Base-by-base conservation (phyloP, 2,113 vertebrate species). In the Genyomyrus donnyi region DNA sequence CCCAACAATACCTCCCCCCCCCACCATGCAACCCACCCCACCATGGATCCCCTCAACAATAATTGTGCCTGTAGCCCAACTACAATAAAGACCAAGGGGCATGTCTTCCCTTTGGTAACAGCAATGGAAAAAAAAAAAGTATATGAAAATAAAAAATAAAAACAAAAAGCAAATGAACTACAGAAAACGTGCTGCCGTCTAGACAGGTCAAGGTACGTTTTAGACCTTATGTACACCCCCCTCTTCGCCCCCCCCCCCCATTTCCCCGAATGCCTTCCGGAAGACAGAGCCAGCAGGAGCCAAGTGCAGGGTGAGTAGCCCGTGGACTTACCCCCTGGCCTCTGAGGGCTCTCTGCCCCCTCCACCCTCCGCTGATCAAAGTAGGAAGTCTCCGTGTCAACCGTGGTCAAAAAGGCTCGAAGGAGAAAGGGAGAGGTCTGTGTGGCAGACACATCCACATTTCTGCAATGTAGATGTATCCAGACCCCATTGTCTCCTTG, bases 321-420 rank as follows among this genome's bases (percentile, higher is more conserved):
- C 93, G 91, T 53, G 50, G 94, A 95, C 93, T 94, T 95, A 95
- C 96, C 94, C 95, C 92, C 92, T 93, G 95, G 94, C 89, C 95
- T 95, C 93, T 92, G 93, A 93, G 91, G 66, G 90, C 93, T 39
- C 94, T 50, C 8, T 88, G 93, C 93, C 90, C 95, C 94, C 95
- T 95, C 95, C 96, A 97, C 95, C 97, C 97, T 98, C 96, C 93
- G 93, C 94, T 97, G 97, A 99, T 99, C 97, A 98, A 98, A 98
- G 97, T 91, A 97, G 97, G 96, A 97, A 97, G 97, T 97, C 96
- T 96, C 96, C 96, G 96, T 97, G 97, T 97, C 96, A 97, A 96
- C 95, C 95, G 91, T 92, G 95, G 96, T 97, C 96, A 97, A 97
- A 97, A 95, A 70, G 86, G 62, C 88, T 66, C n/a, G 62, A 27